Base-by-base conservation (phyloP, 2,888 invertebrate species). In the Clistopyga incitator region DNA sequence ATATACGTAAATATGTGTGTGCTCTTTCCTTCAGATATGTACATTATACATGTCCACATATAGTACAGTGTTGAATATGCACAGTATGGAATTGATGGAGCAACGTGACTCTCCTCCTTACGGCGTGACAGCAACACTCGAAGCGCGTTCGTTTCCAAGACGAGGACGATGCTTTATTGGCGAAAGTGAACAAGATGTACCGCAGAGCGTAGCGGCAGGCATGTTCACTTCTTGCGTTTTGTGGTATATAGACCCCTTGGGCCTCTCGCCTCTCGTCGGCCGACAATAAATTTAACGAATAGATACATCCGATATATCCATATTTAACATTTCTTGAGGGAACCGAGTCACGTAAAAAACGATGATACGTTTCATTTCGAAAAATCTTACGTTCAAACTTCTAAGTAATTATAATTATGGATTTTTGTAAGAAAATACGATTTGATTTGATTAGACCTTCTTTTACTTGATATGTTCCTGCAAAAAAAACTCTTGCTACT, bases 141-240 rank as follows among this genome's bases (percentile, higher is more conserved):
- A 59, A 52, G 47, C 59, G 50, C 50, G n/a, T 70, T 59, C 61
- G 59, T 38, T 68, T 77, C 47, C 52, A 59, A 68, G 25, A 65
- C 67, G 74, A 72, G 59, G 72, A 59, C 50, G 56, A 61, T 78
- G 78, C 70, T 78, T 78, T 78, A 78, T 78, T 61, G 78, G 78
- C 70, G 78, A 78, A 78, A 78, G 78, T 78, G 52, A 59, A 56
- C 70, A 29, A 74, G 61, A 74, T 47, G 29, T 52, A 64, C 23
- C 64, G 74, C 50, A 10, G 50, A n/a, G 34, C 34, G 38, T 75
- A 13, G 25, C 45, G 15, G 50, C 45, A 20, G 50, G 25, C 34
- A 18, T 38, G 38, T 42, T 42, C 64, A n/a, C 52, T 64, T 64
- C 64, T 64, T 50, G 29, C 61, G 13, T 18, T 29, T 6, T n/a